Evolutionary conservation across 2,797 vertebrate species (phyloP), one percentile per base, ranked within the genome.

Genomic region (Setipinna tenuifilis): DNA sequence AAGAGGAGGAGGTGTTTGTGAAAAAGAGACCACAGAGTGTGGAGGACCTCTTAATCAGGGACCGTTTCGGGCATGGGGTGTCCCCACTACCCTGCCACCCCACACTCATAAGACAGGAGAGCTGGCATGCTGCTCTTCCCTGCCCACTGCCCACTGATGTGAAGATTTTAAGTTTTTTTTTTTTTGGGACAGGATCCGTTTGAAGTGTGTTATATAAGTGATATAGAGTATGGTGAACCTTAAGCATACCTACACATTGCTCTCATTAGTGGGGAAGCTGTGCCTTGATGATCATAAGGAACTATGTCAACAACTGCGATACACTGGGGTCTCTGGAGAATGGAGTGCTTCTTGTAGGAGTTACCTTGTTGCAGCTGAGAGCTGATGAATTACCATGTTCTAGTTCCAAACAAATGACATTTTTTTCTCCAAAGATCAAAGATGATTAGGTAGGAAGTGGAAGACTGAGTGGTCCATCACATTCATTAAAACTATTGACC

Each of bases 261-360:
- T 44, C 71, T 78, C 71, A 78, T 44, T 78, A 82, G 54, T 68
- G 75, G 84, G 58, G 62, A 81, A 44, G 31, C 59, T 58, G 14
- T 9, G 80, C 58, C 84, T 48, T 48, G 71, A 78, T 44, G 35
- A 21, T 78, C 17, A 78, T 78, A 78, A 41, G 71, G 71, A 44
- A 44, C 17, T 19, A 21, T 44, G 71, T 78, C 71, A 78, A 78
- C 71, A 78, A 78, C 71, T 21, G 31, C 41, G 35, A 44, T 78
- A 16, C 71, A 19, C 7, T 44, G 71, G 31, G 19, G 16, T 44
- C 31, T 78, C 19, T 7, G 6, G 71, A 19, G 71, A 78, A 78
- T 78, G 31, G 19, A 44, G 7, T 21, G 71, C 19, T 1, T 35
- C 35, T 78, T 44, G 71, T 10, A 78, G 71, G 71, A 78, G 35